Conservation (phyloP, 2,888 invertebrate genomes). For the Watsonalla cultraria region DNA sequence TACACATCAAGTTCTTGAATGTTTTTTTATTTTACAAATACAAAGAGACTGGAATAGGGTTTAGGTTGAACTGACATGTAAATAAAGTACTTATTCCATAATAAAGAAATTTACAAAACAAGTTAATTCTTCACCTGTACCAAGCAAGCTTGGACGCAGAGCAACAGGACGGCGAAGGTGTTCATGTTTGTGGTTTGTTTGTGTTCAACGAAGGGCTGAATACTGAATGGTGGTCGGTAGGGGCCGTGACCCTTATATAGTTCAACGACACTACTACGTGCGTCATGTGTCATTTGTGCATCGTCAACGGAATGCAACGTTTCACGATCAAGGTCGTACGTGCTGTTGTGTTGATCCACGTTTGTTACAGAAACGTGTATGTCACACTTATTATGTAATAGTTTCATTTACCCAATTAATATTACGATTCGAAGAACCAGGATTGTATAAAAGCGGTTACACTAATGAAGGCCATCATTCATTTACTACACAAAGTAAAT, state of each 20-base stretch:
- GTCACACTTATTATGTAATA: background rate
- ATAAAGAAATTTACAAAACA: too few species aligned
- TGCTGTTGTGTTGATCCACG: background rate
- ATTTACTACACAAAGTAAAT: background rate
- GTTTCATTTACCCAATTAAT: background rate
- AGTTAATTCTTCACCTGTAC: constrained; percentile 24
- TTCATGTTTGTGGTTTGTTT: constrained; percentile 20
- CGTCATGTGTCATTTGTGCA: background rate
- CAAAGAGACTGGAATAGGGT: too few species aligned
- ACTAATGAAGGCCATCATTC: background rate
- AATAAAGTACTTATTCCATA: too few species aligned
- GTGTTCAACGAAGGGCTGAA: background rate
- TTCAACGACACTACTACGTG: background rate
- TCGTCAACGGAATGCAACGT: background rate
- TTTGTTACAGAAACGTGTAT: background rate
- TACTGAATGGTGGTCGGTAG: background rate
- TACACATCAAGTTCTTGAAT: too few species aligned
- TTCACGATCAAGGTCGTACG: background rate
- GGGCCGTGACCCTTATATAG: background rate
- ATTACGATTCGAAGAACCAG: background rate
- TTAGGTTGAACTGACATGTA: too few species aligned
- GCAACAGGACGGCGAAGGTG: constrained; percentile 18
- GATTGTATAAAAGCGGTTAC: background rate
- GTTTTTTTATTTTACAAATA: too few species aligned
- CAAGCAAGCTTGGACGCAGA: constrained; percentile 35